Evolutionary conservation across 2,888 invertebrate genomes (phyloP), one percentile per base, ranked within the genome.

Genomic region (Ennomos quercinarius): DNA sequence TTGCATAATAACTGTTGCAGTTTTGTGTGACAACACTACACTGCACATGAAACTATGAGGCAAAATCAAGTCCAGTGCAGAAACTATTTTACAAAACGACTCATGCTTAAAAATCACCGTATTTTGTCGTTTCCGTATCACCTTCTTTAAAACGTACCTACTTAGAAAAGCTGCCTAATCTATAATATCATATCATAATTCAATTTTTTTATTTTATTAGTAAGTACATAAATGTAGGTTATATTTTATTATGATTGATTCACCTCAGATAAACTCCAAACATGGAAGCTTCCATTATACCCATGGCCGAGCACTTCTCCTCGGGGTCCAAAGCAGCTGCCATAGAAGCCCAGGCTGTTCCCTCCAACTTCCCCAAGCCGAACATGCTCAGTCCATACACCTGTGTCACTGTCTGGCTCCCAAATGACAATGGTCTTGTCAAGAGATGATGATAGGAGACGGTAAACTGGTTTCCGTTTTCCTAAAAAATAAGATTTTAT

Each of bases 341-440:
- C 98, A 80, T 97, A 98, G 84, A 98, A 98, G 2, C 99, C 99
- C n/a, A 98, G 93, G 0, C 97, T 96, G 82, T 97, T 98, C 0
- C 99, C 99, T 0, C 99, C 99, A 13, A 98, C 96, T 82, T 97
- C 98, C 0, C 99, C 99, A 2, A 99, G 95, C 42, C 98, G 93
- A 1, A 96, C 94, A 52, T 93, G 93, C 78, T 98, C 98, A 60
- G 95, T 91, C 99, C 99, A 99, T 46, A 97, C 92, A 0, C 94
- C 95, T 8, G 70, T 64, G 12, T 70, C 46, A 50, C 72, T 38
- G 35, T 86, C 95, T 2, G 94, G 95, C 71, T 95, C 94, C 99
- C 99, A 99, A 34, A 99, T 93, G 39, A 99, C 96, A 78, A 98
- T 94, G 0, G 97, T 97, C 81, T 98, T 98, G 86, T 99, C 99